Base-by-base conservation (phyloP, 2,797 vertebrate genomes). In the Acestrorhynchus altus region DNA sequence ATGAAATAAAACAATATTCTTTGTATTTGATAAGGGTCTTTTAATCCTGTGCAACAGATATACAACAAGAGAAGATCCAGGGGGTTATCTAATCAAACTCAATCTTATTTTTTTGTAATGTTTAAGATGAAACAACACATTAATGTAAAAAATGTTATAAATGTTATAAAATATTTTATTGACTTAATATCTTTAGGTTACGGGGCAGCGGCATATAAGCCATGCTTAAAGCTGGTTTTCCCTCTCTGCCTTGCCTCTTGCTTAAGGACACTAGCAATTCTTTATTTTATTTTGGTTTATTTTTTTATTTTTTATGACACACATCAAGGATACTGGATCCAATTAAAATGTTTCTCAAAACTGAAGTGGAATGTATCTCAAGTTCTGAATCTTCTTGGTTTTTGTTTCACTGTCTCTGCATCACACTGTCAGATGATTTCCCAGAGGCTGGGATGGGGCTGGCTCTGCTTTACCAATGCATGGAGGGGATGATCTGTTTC, bases 391-490 rank as follows among this genome's bases (percentile, higher is more conserved):
- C 51, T 74, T 64, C 51, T 74, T 57, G 28, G 15, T 24, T 72
- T 68, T 18, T 69, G 47, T 52, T 42, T 54, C 52, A 10, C 40
- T 49, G n/a, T 61, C 52, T 47, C 54, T 57, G 31, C 59, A 51
- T 52, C 15, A 0, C n/a, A 56, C 52, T 47, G 65, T 56, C 56
- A 63, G 61, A 70, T 68, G 59, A 42, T 46, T 81, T 68, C 70
- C 54, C 60, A 76, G 26, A 46, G 66, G 59, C 73, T 64, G 57
- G 59, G 28, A 9, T 31, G 77, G n/a, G 52, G 51, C 0, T 31
- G 47, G 47, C 59, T 72, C 52, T 67, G 47, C 54, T 6, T 76
- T 73, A 57, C 51, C 15, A 44, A 52, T 13, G 22, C 22, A 61
- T 61, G 22, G 31, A 70, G 49, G 60, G 57, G 15, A 28, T 24